phyloP scores from a whole-genome alignment of 1,140 invertebrate genomes.

The Pseudobourletiella spinata region DNA sequence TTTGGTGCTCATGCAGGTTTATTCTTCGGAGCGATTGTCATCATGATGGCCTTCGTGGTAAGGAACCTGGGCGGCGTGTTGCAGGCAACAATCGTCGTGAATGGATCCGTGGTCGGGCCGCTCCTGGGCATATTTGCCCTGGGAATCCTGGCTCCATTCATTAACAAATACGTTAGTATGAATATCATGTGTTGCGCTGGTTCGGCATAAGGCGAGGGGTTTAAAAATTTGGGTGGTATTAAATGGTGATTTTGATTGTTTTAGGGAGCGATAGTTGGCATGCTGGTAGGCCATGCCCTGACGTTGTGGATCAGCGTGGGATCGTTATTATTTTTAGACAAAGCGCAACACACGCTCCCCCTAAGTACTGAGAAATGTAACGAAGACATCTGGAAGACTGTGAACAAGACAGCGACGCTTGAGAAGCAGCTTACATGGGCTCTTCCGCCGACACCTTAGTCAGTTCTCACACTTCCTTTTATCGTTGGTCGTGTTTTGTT shows the following conservation, averaged over 20 bases:
- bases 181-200: background rate
- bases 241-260: too few relatives aligned
- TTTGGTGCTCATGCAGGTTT: conserved; percentile 27
- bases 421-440: background rate
- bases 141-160: conserved; percentile 31
- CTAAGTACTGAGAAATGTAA: conserved; percentile 26
- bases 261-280: conserved; percentile 32
- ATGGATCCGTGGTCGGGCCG: conserved; percentile 33
- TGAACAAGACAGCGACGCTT: conserved; percentile 12
- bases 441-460: background rate
- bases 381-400: conserved; percentile 10
- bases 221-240: too few relatives aligned
- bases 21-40: conserved; percentile 15
- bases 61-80: conserved; percentile 26
- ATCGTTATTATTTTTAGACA: conserved; percentile 11
- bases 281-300: conserved; percentile 25
- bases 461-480: too few relatives aligned
- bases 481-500: too few relatives aligned
- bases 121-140: conserved; percentile 32
- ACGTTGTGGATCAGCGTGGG: conserved; percentile 32
- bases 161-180: conserved; percentile 29
- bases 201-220: background rate
- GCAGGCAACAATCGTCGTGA: conserved; percentile 24
- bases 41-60: conserved; percentile 29
- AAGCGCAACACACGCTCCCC: conserved; percentile 15